These are phyloP conservation scores for Larimichthys polyactis DNA, from an alignment of 2,113 vertebrate genomes.

Conservation along the genomic window DNA sequence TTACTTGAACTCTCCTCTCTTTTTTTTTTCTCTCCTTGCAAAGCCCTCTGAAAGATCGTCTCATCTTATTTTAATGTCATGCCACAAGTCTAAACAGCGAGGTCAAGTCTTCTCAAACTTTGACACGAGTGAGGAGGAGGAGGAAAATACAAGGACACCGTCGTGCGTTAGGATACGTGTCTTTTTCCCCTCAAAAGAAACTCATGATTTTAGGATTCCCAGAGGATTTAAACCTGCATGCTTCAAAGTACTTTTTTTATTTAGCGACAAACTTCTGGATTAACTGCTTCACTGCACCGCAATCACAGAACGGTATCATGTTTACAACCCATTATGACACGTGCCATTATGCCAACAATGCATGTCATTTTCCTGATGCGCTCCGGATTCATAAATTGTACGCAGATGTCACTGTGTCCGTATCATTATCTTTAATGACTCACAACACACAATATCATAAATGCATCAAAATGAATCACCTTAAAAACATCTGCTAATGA, in stretches of 20 bases:
- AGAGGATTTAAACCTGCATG: not conserved
- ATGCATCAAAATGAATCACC: slow-evolving; percentile 49
- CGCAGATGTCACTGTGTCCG: slow-evolving; percentile 8
- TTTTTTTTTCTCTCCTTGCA: slow-evolving; percentile 75
- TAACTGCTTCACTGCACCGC: not conserved
- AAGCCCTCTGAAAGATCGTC: slow-evolving; percentile 91
- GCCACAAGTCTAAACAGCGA: slow-evolving; percentile 92
- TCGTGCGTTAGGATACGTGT: slow-evolving; percentile 82
- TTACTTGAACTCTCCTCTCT: slow-evolving; percentile 87
- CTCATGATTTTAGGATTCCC: too few relatives aligned
- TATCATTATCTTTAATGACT: slow-evolving; percentile 55
- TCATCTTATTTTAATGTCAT: slow-evolving; percentile 94
- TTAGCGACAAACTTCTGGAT: not conserved
- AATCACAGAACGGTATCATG: not conserved
- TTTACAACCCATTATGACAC: slow-evolving; percentile 21
- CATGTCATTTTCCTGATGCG: slow-evolving; percentile 18
- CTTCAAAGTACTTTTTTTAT: too few relatives aligned
- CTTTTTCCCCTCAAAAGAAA: not conserved
- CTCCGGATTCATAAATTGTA: not conserved
- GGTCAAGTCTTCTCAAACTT: slow-evolving; percentile 90
- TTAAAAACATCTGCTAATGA: slow-evolving; percentile 59
- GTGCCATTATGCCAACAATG: slow-evolving; percentile 19
- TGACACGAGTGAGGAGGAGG: slow-evolving; percentile 85
- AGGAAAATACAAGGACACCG: slow-evolving; percentile 71
- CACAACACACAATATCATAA: slow-evolving; percentile 53